Percentiles rank a stretch among this genome's conserved stretches.
phyloP scores from a whole-genome alignment of 2,797 vertebrate species.

The Rhincodon typus region DNA sequence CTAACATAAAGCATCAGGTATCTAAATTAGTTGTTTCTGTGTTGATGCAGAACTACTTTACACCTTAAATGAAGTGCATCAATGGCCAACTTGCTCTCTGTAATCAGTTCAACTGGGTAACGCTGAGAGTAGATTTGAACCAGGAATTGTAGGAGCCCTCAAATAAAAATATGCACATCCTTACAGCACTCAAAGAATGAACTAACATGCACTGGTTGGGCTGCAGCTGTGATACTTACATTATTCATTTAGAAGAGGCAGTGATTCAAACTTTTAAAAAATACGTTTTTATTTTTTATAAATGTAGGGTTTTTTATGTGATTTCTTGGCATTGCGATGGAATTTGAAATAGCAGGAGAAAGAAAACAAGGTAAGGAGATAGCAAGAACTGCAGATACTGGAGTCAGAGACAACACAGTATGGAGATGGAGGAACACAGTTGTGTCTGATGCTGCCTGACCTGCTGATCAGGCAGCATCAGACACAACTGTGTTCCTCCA shows the following conservation, averaged over 20 bases:
- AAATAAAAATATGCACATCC: not conserved
- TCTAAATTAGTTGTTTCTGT: not conserved
- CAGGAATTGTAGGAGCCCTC: not conserved
- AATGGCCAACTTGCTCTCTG: not conserved
- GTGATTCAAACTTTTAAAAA: not conserved
- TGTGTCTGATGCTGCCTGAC: too few species aligned
- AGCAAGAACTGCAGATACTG: too few species aligned
- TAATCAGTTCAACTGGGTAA: not conserved
- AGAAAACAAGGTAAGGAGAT: not conserved
- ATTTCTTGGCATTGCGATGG: not conserved
- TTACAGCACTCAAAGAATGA: not conserved
- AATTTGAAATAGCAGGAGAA: not conserved
- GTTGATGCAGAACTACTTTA: not conserved
- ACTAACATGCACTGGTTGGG: not conserved
- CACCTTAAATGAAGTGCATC: not conserved
- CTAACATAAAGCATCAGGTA: not conserved
- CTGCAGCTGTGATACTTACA: slow-evolving; percentile 1
- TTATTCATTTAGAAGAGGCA: not conserved
- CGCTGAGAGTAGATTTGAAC: not conserved
- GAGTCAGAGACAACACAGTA: too few species aligned
- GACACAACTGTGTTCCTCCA: too few species aligned
- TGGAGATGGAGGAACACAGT: too few species aligned
- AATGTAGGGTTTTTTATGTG: not conserved
- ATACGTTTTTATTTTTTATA: not conserved
- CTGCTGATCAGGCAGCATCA: too few species aligned